phyloP scores from a whole-genome alignment of 1,140 invertebrate genomes.

The Radopholus similis region DNA sequence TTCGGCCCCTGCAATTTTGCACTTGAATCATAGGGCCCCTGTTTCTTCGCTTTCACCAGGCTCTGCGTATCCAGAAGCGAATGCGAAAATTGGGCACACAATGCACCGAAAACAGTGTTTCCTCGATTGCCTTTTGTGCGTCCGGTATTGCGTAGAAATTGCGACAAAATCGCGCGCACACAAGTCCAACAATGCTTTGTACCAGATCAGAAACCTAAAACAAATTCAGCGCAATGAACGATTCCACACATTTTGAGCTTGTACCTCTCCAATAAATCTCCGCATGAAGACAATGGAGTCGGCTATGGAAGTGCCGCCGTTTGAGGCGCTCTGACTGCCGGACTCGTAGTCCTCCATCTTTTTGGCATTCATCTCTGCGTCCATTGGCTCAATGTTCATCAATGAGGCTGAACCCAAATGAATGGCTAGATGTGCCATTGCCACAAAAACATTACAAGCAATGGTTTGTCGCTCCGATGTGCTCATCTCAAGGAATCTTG shows the following conservation, averaged over 20 bases:
- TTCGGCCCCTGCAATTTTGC: conserved; percentile 16
- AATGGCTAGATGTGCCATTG: background rate
- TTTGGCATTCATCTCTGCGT: conserved; percentile 15
- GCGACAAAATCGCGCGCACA: conserved; percentile 31
- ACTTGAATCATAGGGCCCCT: background rate
- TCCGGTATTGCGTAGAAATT: conserved; percentile 38
- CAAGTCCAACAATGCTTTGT: conserved; percentile 42
- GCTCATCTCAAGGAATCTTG: conserved; percentile 35
- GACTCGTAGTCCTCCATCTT: conserved; percentile 11
- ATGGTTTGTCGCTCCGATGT: conserved; percentile 39
- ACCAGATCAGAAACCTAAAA: conserved; percentile 42
- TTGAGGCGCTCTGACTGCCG: background rate
- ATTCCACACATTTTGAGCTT: background rate
- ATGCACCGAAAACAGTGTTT: conserved; percentile 23
- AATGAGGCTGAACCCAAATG: conserved; percentile 3
- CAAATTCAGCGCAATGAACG: conserved; percentile 16
- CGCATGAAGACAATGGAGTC: conserved; percentile 13
- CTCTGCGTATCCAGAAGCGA: conserved; percentile 44
- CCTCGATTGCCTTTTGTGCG: conserved; percentile 17
- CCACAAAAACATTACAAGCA: conserved; percentile 33
- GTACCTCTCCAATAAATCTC: conserved; percentile 14
- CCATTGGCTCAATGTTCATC: conserved; percentile 7
- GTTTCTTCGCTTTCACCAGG: conserved; percentile 33
- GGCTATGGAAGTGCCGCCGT: background rate
- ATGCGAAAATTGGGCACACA: conserved; percentile 45